These are phyloP conservation scores for Anarhynchus alexandrinus DNA, from an alignment of 2,113 vertebrate species.

Conservation along the genomic window DNA sequence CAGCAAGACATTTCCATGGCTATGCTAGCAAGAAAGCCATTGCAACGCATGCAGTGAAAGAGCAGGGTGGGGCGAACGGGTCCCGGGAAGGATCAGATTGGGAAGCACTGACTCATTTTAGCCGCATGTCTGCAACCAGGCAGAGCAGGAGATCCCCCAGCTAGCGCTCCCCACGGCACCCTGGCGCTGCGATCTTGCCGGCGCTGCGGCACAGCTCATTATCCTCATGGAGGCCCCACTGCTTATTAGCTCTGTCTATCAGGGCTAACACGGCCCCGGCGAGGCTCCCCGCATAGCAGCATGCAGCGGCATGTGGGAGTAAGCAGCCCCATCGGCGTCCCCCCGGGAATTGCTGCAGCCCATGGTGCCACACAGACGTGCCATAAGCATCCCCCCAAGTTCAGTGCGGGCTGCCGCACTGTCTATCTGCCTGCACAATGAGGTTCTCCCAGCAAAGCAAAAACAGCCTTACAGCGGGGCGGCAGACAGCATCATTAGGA, in stretches of 20 bases:
- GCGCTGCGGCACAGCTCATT: rapidly evolving
- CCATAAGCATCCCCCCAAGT: not conserved
- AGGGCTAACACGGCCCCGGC: rapidly evolving
- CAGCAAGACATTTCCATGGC: not conserved
- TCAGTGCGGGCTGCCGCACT: rapidly evolving
- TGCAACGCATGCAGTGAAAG: not conserved
- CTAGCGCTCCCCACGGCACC: rapidly evolving
- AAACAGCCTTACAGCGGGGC: not conserved
- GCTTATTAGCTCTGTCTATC: rapidly evolving
- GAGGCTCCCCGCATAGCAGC: not conserved
- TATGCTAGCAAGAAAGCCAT: not conserved
- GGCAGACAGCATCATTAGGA: not conserved
- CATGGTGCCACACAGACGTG: rapidly evolving
- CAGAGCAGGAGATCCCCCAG: not conserved
- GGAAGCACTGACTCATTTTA: not conserved
- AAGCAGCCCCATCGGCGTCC: rapidly evolving
- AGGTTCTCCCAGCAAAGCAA: not conserved
- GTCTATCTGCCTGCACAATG: rapidly evolving
- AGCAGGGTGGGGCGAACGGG: not conserved
- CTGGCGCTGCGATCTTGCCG: rapidly evolving
- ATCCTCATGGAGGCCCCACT: rapidly evolving
- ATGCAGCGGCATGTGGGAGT: rapidly evolving
- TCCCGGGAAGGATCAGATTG: not conserved
- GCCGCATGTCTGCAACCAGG: rapidly evolving
- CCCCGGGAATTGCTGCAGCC: not conserved